Evolutionary conservation across 2,113 vertebrate species (phyloP), one percentile per base, ranked within the genome.

Genomic region (Campylomormyrus numenius): DNA sequence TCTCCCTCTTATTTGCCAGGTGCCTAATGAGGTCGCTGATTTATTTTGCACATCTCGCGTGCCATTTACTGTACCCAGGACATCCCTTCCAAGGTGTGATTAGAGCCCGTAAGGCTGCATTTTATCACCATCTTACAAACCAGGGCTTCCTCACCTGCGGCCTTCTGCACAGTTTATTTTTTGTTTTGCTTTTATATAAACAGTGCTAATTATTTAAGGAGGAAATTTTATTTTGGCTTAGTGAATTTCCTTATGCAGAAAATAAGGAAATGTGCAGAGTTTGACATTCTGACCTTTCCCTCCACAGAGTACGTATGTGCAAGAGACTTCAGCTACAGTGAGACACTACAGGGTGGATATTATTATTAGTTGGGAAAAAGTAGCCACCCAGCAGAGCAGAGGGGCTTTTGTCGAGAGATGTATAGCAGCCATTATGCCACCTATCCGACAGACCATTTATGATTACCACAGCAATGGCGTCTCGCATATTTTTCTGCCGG

Each of bases 391-490:
- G 94, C 95, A 84, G 93, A 93, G 95, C 95, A 91, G 93, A 95
- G 92, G 96, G 94, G 96, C 96, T 96, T 87, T 96, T 94, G 49
- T 96, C 95, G 93, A 93, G 94, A 97, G 96, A 97, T 96, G 95
- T 95, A 97, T 97, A 98, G 96, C 95, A 94, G 95, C 96, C 94
- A 94, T 97, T 95, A 96, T 96, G 96, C 96, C 96, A 96, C 96
- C 97, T 97, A 96, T 2, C 96, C 98, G 97, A 98, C 97, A 97
- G 95, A 97, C 95, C 95, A 96, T 97, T 97, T 96, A 97, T 96
- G 97, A 98, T 98, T 97, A 97, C 97, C 97, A 97, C 97, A 97
- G 97, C 97, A 97, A 98, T 97, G 98, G 97, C 97, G 96, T 96
- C 97, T 97, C 95, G 96, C 96, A 97, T 97, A 97, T 77, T 77